Percentiles rank a stretch among this genome's conserved stretches.
These are phyloP conservation scores for Acinonyx jubatus DNA, from an alignment of 2,113 vertebrate species.

Conservation along the genomic window DNA sequence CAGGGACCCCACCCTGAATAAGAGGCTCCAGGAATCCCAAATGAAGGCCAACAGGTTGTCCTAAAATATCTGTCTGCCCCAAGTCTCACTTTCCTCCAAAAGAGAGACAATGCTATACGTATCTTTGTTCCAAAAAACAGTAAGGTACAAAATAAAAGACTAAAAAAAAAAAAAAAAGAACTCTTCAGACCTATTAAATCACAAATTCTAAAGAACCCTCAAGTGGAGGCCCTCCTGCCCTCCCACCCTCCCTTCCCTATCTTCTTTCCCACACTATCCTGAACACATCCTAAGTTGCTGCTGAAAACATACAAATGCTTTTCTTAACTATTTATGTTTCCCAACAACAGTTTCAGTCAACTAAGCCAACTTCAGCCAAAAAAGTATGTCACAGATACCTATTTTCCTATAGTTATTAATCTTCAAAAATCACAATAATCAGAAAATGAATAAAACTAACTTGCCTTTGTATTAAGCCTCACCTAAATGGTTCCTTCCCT, in stretches of 20 bases:
- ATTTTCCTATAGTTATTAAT: neutral
- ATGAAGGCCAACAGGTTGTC: neutral
- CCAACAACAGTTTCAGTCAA: conserved; percentile 23
- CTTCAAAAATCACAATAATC: neutral
- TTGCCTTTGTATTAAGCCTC: neutral
- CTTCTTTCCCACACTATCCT: neutral
- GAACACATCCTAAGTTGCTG: neutral
- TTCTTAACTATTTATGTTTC: neutral
- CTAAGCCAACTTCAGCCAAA: neutral
- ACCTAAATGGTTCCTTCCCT: neutral
- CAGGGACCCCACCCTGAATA: neutral
- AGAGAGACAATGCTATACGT: neutral
- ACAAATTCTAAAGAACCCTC: neutral
- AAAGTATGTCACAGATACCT: neutral
- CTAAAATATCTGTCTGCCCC: neutral
- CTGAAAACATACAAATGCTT: neutral
- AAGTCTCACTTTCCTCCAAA: neutral
- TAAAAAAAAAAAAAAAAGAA: neutral
- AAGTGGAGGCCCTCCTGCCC: neutral
- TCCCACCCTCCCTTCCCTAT: neutral
- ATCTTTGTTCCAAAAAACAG: neutral
- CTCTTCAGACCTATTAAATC: neutral
- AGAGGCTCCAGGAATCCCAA: neutral
- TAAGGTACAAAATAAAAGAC: conserved; percentile 7
- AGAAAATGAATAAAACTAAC: conserved; percentile 14